These are phyloP conservation scores for Rallus limicola DNA, from an alignment of 2,113 vertebrate genomes.

Conservation along the genomic window DNA sequence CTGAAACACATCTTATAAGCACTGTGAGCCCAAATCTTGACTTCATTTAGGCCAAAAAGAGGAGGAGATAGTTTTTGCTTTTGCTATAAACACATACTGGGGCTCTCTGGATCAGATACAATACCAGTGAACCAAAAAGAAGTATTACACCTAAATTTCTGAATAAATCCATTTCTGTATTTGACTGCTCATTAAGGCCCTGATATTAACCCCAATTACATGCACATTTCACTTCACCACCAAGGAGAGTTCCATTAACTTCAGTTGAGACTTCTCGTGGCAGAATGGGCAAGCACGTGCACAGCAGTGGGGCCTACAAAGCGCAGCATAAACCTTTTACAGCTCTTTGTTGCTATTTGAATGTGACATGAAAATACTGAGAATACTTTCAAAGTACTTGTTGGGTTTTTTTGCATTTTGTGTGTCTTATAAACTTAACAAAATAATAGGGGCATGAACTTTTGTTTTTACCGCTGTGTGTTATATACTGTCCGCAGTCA, in stretches of 20 bases:
- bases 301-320: background rate
- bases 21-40: background rate
- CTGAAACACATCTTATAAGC: background rate
- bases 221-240: background rate
- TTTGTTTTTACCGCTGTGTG: background rate
- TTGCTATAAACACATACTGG: background rate
- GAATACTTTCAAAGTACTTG: background rate
- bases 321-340: background rate
- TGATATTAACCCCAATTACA: background rate
- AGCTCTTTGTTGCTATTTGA: background rate
- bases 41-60: background rate
- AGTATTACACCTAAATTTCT: background rate
- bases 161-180: background rate
- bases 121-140: background rate
- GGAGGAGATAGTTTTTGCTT: background rate
- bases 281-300: background rate
- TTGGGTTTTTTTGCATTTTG: background rate
- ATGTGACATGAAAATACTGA: background rate
- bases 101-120: background rate
- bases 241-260: slow-evolving; percentile 15
- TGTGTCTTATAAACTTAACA: fast-evolving
- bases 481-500: background rate
- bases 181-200: background rate
- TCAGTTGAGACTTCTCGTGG: background rate
- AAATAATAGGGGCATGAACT: fast-evolving